Percentiles rank a stretch among this genome's conserved stretches.
Conservation (phyloP, 2,888 invertebrate genomes). For the Pyrrhosoma nymphula region DNA sequence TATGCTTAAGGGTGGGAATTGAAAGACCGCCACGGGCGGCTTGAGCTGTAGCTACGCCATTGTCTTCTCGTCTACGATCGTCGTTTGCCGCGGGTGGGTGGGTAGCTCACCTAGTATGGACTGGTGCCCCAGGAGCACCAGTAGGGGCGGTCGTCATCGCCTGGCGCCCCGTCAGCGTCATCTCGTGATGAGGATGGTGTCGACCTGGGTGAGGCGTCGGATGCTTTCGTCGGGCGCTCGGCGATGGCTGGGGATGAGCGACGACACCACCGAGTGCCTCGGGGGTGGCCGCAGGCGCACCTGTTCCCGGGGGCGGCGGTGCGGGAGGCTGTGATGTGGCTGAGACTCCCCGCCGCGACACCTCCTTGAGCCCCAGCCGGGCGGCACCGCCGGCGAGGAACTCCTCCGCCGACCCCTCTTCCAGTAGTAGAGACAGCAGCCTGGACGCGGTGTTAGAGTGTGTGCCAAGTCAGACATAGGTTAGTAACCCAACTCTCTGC, state of each 20-base stretch:
- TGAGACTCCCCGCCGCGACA: constrained; percentile 49
- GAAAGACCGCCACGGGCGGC: too few species aligned
- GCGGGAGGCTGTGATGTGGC: constrained; percentile 58
- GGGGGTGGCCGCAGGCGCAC: constrained; percentile 79
- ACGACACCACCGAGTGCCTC: constrained; percentile 77
- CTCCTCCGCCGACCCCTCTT: background rate
- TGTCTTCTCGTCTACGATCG: too few species aligned
- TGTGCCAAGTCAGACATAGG: background rate
- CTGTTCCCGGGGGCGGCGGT: constrained; percentile 73
- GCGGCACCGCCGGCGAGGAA: constrained; percentile 59
- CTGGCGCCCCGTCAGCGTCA: constrained; percentile 72
- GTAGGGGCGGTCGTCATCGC: background rate
- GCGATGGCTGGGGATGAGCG: constrained; percentile 72
- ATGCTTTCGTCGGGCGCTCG: constrained; percentile 76
- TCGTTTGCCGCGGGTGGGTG: too few species aligned
- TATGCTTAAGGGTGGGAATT: too few species aligned
- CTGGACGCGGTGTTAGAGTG: background rate
- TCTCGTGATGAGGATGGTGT: constrained; percentile 83
- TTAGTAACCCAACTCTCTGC: background rate
- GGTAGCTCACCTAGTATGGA: background rate
- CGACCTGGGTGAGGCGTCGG: constrained; percentile 79
- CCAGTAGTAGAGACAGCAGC: constrained; percentile 45
- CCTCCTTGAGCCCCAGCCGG: constrained; percentile 34
- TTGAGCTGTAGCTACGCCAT: too few species aligned
- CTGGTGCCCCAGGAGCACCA: constrained; percentile 31